Percentiles rank a stretch among this genome's conserved stretches.
Evolutionary conservation across 2,113 vertebrate species (phyloP).

Genomic region (Tupaia tana): DNA sequence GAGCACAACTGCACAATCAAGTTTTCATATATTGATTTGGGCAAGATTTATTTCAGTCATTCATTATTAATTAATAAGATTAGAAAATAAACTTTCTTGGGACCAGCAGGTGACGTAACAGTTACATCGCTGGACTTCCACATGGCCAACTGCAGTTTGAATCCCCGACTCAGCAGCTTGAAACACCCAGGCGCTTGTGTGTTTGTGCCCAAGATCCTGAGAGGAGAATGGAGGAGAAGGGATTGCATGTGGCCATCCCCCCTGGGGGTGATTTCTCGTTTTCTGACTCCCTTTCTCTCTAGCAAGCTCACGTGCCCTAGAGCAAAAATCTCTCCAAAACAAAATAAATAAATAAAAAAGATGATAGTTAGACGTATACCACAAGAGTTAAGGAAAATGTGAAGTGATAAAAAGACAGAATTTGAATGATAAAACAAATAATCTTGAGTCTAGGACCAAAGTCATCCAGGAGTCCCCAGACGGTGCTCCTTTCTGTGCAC

Average conservation of each 20-base stretch:
- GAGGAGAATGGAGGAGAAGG: no score
- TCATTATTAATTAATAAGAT: slow-evolving; percentile 7
- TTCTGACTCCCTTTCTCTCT: no score
- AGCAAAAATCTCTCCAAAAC: no score
- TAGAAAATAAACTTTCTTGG: slow-evolving; percentile 9
- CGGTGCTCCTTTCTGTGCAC: fast-evolving
- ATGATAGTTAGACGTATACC: neutral
- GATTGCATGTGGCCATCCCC: no score
- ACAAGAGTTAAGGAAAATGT: neutral
- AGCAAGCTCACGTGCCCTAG: no score
- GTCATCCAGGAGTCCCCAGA: neutral
- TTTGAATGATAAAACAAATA: neutral
- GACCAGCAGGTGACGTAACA: no score
- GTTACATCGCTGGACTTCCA: no score
- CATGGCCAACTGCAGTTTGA: no score
- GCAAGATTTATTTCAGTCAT: slow-evolving; percentile 5
- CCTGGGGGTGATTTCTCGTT: no score
- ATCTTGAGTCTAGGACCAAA: slow-evolving; percentile 5
- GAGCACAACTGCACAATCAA: neutral
- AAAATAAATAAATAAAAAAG: neutral
- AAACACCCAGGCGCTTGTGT: neutral
- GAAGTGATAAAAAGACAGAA: slow-evolving; percentile 3
- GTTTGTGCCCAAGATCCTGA: no score
- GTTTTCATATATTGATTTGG: neutral
- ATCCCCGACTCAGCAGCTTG: neutral